Evolutionary conservation across 2,797 vertebrate species (phyloP).

Genomic region (Oreonectes daqikongensis): DNA sequence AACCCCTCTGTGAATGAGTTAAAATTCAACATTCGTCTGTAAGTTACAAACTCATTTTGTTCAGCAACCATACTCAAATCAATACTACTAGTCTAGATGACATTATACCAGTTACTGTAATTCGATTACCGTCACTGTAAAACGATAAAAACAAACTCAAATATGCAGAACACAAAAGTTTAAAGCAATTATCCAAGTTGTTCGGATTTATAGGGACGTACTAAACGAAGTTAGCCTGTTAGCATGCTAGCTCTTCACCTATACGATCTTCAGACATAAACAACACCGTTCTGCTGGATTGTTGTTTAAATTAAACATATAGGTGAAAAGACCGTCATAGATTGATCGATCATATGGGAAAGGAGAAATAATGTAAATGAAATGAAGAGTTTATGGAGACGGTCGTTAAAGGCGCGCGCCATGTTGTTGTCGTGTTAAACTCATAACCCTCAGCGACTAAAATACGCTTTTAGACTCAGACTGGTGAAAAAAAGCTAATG

Average conservation of each 20-base stretch:
- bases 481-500: conserved; percentile 8
- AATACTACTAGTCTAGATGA: too few relatives aligned
- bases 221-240: conserved; percentile 4
- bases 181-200: not conserved
- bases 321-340: not conserved
- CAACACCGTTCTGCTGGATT: too few relatives aligned
- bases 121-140: too few relatives aligned
- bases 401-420: conserved; percentile 50
- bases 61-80: not conserved
- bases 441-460: conserved; percentile 24
- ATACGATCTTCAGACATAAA: not conserved
- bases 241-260: conserved; percentile 9
- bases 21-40: too few relatives aligned
- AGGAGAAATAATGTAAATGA: not conserved
- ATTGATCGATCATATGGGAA: not conserved
- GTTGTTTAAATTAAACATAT: not conserved
- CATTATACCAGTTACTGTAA: too few relatives aligned
- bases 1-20: too few relatives aligned
- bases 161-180: too few relatives aligned
- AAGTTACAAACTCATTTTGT: not conserved
- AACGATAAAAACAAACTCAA: too few relatives aligned
- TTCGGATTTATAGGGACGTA: not conserved
- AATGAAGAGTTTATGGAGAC: conserved; percentile 27
- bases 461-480: conserved; percentile 27
- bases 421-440: conserved; percentile 55